Evolutionary conservation across 2,797 vertebrate genomes (phyloP), one percentile per base, ranked within the genome.

Genomic region (Melanotaenia nigrans): DNA sequence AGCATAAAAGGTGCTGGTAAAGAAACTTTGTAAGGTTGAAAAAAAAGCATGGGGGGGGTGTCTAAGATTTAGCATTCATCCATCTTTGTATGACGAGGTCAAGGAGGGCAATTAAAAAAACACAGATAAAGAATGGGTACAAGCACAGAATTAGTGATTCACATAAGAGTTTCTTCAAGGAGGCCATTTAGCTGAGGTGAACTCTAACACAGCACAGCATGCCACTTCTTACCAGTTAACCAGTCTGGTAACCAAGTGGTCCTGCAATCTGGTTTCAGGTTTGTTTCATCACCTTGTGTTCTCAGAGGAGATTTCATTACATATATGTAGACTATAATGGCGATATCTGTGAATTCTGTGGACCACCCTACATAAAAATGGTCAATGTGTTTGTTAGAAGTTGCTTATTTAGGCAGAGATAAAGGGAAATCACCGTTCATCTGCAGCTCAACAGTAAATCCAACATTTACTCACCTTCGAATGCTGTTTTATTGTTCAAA

Each of bases 61-160:
- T 77, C 32, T 25, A 18, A 79, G 80, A 75, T 87, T 92, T 84
- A 84, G 85, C 81, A 89, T 92, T 91, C 87, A 88, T 82, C 63
- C 42, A 65, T 84, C 87, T 88, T 89, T 88, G 73, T 81, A 84
- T 83, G 79, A 91, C 87, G 71, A 81, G 75, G 86, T 83, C 81
- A 89, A 92, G 83, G 81, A 80, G 81, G 84, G 88, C 87, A 93
- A 93, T 92, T 93, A 89, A 87, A 84, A 70, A 75, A 30, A 30
- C 30, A 79, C 81, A 85, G 89, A 85, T 71, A 59, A 74, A 80
- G 77, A 70, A 20, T 70, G 57, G 63, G 78, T 82, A 70, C 60
- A 24, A 76, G 68, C 62, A 68, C 55, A 71, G 68, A 83, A 85
- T 71, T 62, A 49, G 73, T 85, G 80, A 88, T 89, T 91, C 84